Evolutionary conservation across 2,888 invertebrate genomes (phyloP).

Genomic region (Drosophila peninsularis): DNA sequence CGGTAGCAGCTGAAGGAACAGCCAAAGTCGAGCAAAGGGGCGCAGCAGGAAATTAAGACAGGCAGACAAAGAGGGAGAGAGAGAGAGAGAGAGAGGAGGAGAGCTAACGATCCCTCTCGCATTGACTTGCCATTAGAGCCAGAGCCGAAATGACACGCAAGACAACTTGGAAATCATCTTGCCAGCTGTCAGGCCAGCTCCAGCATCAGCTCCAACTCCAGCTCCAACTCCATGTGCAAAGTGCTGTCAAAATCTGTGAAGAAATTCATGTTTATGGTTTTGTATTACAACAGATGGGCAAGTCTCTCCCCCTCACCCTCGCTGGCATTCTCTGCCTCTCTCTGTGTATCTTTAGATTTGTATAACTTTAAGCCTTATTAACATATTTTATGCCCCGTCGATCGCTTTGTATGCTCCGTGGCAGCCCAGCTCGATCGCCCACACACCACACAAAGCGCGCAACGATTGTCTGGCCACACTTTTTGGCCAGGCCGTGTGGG

Average conservation of each 20-base stretch:
- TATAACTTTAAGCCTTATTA: constrained; percentile 78
- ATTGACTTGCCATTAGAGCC: constrained; percentile 1
- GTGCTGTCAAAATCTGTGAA: constrained; percentile 51
- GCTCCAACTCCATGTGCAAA: constrained; percentile 12
- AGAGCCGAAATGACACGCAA: constrained; percentile 31
- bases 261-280: constrained; percentile 55
- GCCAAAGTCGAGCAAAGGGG: constrained; percentile 47
- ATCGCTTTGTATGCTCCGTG: constrained; percentile 25
- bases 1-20: constrained; percentile 37
- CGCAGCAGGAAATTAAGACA: constrained; percentile 72
- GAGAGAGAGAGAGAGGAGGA: not conserved
- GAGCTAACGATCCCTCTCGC: constrained; percentile 30
- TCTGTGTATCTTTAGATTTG: constrained; percentile 34
- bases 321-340: not conserved
- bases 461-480: constrained; percentile 46
- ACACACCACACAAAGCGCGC: constrained; percentile 59
- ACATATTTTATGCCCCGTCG: constrained; percentile 73
- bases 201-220: constrained; percentile 10
- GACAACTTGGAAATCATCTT: constrained; percentile 40
- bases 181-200: constrained; percentile 40
- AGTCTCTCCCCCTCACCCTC: not conserved
- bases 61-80: constrained; percentile 1
- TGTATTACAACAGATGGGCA: constrained; percentile 54
- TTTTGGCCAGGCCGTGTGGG: constrained; percentile 53
- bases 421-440: constrained; percentile 68